A percentile compares a stretch with the other conserved stretches of the same genome.
phyloP scores from a whole-genome alignment of 2,797 vertebrate species.

The Gallinago solitaria region DNA sequence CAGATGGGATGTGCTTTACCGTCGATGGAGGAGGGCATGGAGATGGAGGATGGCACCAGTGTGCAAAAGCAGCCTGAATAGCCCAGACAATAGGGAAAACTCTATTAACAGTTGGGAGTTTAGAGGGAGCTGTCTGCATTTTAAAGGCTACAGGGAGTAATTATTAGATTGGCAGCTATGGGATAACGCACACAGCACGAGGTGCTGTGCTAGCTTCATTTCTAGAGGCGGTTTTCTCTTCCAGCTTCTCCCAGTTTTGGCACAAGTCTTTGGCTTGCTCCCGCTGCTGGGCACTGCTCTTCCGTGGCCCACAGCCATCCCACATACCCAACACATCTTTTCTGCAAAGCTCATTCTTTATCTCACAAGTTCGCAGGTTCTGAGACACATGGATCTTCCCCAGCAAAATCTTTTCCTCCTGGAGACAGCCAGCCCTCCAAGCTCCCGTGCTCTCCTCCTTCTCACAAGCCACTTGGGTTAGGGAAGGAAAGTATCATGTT shows the following conservation, averaged over 20 bases:
- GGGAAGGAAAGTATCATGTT: not conserved
- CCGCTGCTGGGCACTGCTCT: not conserved
- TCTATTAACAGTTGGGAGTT: not conserved
- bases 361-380: not conserved
- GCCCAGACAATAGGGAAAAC: not conserved
- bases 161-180: not conserved
- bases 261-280: not conserved
- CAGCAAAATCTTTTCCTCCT: not conserved
- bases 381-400: not conserved
- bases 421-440: not conserved
- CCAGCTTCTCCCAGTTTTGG: not conserved
- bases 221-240: not conserved
- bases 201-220: not conserved
- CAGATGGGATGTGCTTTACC: constrained; percentile 80
- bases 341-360: not conserved
- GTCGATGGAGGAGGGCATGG: not conserved
- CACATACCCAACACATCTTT: not conserved
- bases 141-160: not conserved
- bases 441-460: not conserved
- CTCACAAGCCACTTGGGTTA: not conserved
- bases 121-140: not conserved
- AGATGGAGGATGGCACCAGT: not conserved
- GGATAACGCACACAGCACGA: not conserved
- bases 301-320: not conserved
- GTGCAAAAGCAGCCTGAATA: not conserved